Evolutionary conservation across 2,888 invertebrate species (phyloP).

Genomic region (Mesorhabditis sp.): DNA sequence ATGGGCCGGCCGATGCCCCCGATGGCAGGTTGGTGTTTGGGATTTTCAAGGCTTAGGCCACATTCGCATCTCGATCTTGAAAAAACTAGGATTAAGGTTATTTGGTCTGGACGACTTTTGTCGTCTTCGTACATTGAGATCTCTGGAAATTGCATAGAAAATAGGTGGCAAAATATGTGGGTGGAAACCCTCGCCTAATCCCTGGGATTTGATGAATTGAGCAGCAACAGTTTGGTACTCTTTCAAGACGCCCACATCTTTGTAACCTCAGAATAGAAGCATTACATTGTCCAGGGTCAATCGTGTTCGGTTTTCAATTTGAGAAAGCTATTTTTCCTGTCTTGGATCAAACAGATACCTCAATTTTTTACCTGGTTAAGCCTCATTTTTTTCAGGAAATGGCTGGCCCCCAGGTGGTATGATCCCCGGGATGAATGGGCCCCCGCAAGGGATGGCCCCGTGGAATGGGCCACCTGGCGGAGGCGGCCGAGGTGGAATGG

Average conservation of each 20-base stretch:
- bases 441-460: neutral
- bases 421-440: neutral
- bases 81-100: too few species aligned
- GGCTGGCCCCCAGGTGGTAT: neutral
- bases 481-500: conserved; percentile 14
- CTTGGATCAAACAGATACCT: too few species aligned
- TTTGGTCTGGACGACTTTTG: neutral
- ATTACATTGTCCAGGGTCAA: too few species aligned
- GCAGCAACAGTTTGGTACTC: too few species aligned
- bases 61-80: too few species aligned
- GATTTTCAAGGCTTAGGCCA: too few species aligned
- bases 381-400: neutral
- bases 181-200: too few species aligned
- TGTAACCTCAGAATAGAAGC: too few species aligned
- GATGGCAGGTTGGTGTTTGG: neutral
- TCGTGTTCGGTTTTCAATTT: neutral
- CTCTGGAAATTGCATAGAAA: neutral
- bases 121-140: neutral
- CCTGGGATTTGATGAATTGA: too few species aligned
- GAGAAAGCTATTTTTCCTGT: neutral
- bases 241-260: too few species aligned
- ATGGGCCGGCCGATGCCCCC: neutral
- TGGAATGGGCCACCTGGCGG: neutral
- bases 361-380: too few species aligned
- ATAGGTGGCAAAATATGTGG: neutral